Evolutionary conservation across 1,140 invertebrate genomes (phyloP), one percentile per base, ranked within the genome.

Genomic region (Triops longicaudatus): DNA sequence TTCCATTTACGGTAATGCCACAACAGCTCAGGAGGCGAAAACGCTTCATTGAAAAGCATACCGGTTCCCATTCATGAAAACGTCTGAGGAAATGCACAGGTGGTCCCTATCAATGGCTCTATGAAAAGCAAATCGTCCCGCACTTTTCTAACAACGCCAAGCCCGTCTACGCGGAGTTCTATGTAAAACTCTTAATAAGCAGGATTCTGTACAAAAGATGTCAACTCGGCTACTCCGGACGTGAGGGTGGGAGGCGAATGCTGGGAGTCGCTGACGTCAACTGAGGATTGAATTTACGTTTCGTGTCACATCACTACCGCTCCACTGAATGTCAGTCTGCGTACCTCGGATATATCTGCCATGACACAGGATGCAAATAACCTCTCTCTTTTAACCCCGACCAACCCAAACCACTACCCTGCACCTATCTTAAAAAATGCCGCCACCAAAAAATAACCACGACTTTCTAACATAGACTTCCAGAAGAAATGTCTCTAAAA

Each of bases 301-400:
- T 22, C n/a, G 14, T 63, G 50, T 63, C 50, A 63, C 50, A 63
- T 17, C 14, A 17, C 10, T 37, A 63, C 22, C 10, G 50, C 50
- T 10, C 50, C 6, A 17, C 3, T 0, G 50, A 63, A 37, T 37
- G 10, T 63, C 50, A 44, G 22, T 63, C 50, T 22, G 22, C n/a
- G 50, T n/a, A 63, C 7, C 50, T 22, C 14, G 50, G 7, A 63
- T 63, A 22, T 5, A 63, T 63, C 50, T 12, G 50, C 10, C 50
- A 63, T 63, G 50, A n/a, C 50, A 63, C 17, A 17, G 50, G 50
- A 63, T 63, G 50, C 50, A 63, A 63, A 63, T 63, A 63, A 63
- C 50, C 22, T 63, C 17, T 63, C 31, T 7, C 31, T 37, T 37
- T 17, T 63, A 63, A 63, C 17, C 50, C 50, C 50, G 50, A 22